phyloP scores from a whole-genome alignment of 2,113 vertebrate species.

The Genyomyrus donnyi region DNA sequence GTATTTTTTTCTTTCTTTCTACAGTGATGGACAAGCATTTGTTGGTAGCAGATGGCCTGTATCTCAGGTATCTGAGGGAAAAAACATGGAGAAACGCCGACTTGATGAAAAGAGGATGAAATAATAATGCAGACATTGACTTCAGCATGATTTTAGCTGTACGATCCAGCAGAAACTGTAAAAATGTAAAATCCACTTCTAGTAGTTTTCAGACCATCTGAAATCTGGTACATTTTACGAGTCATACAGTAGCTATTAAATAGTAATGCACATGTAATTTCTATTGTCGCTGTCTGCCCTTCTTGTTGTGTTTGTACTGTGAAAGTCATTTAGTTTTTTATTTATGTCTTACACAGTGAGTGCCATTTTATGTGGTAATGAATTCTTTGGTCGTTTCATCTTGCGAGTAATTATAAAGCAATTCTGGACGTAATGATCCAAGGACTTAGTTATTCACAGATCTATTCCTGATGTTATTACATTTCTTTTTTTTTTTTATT shows the following conservation, averaged over 20 bases:
- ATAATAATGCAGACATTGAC: conserved; percentile 11
- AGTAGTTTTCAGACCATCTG: background rate
- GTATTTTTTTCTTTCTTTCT: conserved; percentile 46
- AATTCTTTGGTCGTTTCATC: conserved; percentile 21
- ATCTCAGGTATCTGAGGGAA: conserved; percentile 17
- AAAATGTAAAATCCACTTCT: background rate
- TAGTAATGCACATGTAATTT: background rate
- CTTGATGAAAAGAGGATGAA: conserved; percentile 28
- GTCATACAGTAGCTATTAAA: background rate
- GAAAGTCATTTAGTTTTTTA: background rate
- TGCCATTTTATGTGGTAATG: conserved; percentile 22
- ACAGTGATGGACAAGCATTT: conserved; percentile 49
- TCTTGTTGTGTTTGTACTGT: background rate
- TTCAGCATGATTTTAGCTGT: conserved; percentile 7
- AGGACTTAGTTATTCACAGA: conserved; percentile 54
- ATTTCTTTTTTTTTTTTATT: conserved; percentile 55
- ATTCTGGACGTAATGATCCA: conserved; percentile 57
- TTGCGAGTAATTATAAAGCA: conserved; percentile 47
- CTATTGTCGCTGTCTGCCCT: background rate
- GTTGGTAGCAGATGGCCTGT: conserved; percentile 29
- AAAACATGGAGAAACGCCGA: conserved; percentile 14
- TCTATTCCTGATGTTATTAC: conserved; percentile 56
- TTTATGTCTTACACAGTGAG: conserved; percentile 31
- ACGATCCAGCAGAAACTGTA: background rate
- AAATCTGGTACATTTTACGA: background rate